Evolutionary conservation across 1,140 invertebrate genomes (phyloP), one percentile per base, ranked within the genome.

Genomic region (Drosophila carrolli): DNA sequence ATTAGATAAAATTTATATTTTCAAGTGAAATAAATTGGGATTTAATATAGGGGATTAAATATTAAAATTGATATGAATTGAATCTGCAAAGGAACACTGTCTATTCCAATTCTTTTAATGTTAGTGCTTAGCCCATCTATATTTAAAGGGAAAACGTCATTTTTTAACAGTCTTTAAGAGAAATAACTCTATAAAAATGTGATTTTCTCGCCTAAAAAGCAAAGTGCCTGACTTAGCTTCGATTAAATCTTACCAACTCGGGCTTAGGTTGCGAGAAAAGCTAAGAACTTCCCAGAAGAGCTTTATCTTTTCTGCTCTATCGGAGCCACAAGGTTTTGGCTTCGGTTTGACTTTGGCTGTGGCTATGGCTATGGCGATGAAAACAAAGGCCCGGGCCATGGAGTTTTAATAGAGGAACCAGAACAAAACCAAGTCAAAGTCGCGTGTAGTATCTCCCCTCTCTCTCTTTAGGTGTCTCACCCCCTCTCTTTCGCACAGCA

Each of bases 371-470:
- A 32, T 46, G 27, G 27, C 56, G 61, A 38, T 23, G 58, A 51
- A 29, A 48, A 60, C 38, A 50, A 66, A 27, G 38, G 38, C 9
- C 16, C 13, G 40, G 38, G 35, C 58, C 19, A 41, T 53, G 14
- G 60, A 51, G 47, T 66, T 65, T 68, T 65, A 60, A 68, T 66
- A 38, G 56, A 47, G 51, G 53, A 44, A 27, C 47, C 47, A 41
- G 47, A 75, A 57, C 50, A 38, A 78, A 62, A 61, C 65, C 60
- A 81, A 78, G 82, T 86, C 73, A 67, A 53, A 71, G 83, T 72
- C 70, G 73, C 74, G 62, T 76, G 61, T 68, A 59, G 74, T 40
- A 40, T 41, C 35, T 19, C 43, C 23, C 46, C 61, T n/a, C 41
- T 43, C 23, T 23, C 47, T 27, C 11, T 37, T 16, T 68, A 4